Evolutionary conservation across 2,888 invertebrate species (phyloP), one percentile per base, ranked within the genome.

Genomic region (Pristionchus mayeri): DNA sequence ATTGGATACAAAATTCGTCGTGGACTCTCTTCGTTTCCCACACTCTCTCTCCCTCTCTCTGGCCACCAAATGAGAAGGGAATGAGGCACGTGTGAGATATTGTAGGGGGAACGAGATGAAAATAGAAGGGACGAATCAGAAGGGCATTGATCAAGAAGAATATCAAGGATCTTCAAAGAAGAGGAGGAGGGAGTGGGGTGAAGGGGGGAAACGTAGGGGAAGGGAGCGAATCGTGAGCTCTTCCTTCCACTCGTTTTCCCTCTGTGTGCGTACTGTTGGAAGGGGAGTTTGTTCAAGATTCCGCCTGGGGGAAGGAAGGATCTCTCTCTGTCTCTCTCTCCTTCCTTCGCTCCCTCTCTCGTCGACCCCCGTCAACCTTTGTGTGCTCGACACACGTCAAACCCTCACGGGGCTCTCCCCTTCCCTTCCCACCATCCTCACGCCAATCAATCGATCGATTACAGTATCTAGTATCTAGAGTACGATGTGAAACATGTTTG

Each of bases 211-310:
- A n/a, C 30, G 54, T 27, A 30, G 30, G 52, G 50, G 54, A 67
- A 44, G 67, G n/a, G 40, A 44, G 24, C 7, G 71, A 71, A 71
- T 71, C 71, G 71, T 71, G 71, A 71, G 71, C 71, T 44, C 24
- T n/a, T 63, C 71, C n/a, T 34, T 24, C 24, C 67, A 37, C 37
- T 71, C 71, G 71, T 71, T 71, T 71, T 71, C 71, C 37, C 27
- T 71, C 21, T 71, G 71, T 71, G 71, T 71, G 71, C 71, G 71
- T 71, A 71, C 71, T 71, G 71, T 71, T 71, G 40, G 60, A 63
- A 34, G 9, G 34, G 63, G 44, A 71, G 71, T 44, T 71, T 71
- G 71, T 71, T 71, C 71, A 71, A 71, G 71, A 71, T 71, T 71
- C 71, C 71, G 71, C 71, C 71, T 71, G 71, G 9, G 71, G 71